Conservation (phyloP, 1,140 invertebrate species). For the Oppia nitens region DNA sequence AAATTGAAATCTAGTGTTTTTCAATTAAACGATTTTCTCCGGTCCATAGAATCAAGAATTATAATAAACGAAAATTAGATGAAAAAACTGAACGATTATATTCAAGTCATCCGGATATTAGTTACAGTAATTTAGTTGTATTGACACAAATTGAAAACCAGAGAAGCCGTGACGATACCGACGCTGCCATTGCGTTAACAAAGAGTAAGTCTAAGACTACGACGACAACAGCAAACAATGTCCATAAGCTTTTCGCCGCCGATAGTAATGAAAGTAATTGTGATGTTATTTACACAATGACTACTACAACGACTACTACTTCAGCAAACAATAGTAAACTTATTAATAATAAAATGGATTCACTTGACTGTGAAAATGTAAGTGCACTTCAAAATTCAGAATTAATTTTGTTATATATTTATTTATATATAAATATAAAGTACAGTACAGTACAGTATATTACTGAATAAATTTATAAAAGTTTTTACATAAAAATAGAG, state of each 20-base stretch:
- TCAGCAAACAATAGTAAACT: too few relatives aligned
- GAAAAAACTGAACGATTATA: constrained; percentile 16
- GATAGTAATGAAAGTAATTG: constrained; percentile 16
- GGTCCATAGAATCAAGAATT: not conserved
- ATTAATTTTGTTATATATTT: too few relatives aligned
- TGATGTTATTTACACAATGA: not conserved
- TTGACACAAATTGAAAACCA: constrained; percentile 4
- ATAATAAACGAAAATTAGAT: not conserved
- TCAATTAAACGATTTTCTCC: constrained; percentile 17
- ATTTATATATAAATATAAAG: too few relatives aligned
- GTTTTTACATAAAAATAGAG: too few relatives aligned
- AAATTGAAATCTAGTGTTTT: constrained; percentile 17
- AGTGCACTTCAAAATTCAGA: too few relatives aligned
- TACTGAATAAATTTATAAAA: too few relatives aligned
- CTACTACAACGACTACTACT: constrained; percentile 1
- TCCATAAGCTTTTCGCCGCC: constrained; percentile 31
- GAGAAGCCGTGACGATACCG: constrained; percentile 36
- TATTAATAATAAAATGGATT: too few relatives aligned
- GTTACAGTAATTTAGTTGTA: constrained; percentile 32
- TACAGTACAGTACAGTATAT: too few relatives aligned
- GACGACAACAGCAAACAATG: constrained; percentile 30
- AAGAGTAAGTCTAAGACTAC: constrained; percentile 45
- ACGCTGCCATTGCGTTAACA: constrained; percentile 50
- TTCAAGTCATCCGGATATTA: constrained; percentile 24
- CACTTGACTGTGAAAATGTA: too few relatives aligned